These are phyloP conservation scores for Phortica okadai DNA, from an alignment of 2,888 invertebrate species.

Conservation along the genomic window DNA sequence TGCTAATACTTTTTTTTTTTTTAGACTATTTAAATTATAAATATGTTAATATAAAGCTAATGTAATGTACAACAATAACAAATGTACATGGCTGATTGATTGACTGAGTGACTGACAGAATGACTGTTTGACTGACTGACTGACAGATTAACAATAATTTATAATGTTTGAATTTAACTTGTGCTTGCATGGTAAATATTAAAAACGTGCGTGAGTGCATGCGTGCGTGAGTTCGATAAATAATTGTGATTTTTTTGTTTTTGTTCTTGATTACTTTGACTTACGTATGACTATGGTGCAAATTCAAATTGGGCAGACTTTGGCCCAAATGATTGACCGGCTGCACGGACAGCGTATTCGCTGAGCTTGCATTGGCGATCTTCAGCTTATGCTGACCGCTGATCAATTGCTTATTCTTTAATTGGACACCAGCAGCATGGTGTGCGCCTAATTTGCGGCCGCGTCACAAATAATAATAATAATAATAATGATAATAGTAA, in stretches of 20 bases:
- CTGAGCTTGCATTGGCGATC: conserved; percentile 76
- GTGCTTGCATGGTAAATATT: neutral
- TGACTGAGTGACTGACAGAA: neutral
- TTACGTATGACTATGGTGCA: conserved; percentile 75
- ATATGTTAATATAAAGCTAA: neutral
- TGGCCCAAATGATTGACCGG: conserved; percentile 84
- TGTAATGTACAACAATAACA: neutral
- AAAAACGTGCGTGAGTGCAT: neutral
- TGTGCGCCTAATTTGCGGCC: conserved; percentile 40
- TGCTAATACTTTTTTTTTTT: neutral
- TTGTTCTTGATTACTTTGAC: conserved; percentile 43
- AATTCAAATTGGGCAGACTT: conserved; percentile 86
- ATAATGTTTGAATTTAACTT: neutral
- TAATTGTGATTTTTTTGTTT: neutral
- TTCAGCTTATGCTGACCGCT: conserved; percentile 75
- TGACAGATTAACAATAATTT: neutral
- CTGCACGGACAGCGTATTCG: conserved; percentile 86
- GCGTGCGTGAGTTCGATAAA: neutral
- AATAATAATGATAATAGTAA: neutral
- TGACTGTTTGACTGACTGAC: neutral
- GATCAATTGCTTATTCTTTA: conserved; percentile 66
- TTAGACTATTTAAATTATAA: neutral
- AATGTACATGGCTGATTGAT: neutral
- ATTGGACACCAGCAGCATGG: conserved; percentile 51
- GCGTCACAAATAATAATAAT: neutral